Conservation (phyloP, 30 jellyfish, hydroid and myxozoan genomes). For the Catostylus mosaicus region DNA sequence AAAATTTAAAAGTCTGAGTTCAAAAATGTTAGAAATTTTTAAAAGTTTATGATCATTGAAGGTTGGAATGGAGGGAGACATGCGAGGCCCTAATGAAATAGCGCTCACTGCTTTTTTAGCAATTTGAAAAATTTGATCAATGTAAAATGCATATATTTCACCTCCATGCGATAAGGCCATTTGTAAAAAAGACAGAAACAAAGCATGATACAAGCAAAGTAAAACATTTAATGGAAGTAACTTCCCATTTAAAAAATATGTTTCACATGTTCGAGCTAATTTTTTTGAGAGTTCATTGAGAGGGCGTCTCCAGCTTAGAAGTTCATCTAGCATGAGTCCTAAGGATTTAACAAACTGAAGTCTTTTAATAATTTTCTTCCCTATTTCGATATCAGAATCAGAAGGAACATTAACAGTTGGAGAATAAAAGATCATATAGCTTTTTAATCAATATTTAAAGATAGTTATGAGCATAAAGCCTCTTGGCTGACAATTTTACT, state of each 20-base stretch:
- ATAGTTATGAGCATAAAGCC: neutral
- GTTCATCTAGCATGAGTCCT: conserved; percentile 28
- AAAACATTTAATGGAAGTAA: conserved; percentile 1
- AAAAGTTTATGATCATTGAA: neutral
- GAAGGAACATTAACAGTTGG: neutral
- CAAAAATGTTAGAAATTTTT: neutral
- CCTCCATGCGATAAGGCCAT: conserved; percentile 33
- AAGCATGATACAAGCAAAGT: conserved; percentile 4
- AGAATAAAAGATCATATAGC: conserved; percentile 3
- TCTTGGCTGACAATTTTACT: neutral
- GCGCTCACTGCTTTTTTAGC: neutral
- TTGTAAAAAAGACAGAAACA: conserved; percentile 12
- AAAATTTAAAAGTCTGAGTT: neutral
- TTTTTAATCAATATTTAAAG: neutral
- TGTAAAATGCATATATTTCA: conserved; percentile 6
- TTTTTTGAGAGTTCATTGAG: conserved; percentile 36
- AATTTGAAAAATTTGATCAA: neutral
- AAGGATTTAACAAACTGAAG: conserved; percentile 4
- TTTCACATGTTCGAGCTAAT: conserved; percentile 19
- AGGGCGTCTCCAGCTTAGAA: conserved; percentile 6
- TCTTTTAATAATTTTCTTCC: neutral
- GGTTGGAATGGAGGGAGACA: conserved; percentile 1
- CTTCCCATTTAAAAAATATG: neutral
- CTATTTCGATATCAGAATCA: conserved; percentile 1
- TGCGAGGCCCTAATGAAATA: neutral